Evolutionary conservation across 2,888 invertebrate species (phyloP).

Genomic region (Orthosia incerta): DNA sequence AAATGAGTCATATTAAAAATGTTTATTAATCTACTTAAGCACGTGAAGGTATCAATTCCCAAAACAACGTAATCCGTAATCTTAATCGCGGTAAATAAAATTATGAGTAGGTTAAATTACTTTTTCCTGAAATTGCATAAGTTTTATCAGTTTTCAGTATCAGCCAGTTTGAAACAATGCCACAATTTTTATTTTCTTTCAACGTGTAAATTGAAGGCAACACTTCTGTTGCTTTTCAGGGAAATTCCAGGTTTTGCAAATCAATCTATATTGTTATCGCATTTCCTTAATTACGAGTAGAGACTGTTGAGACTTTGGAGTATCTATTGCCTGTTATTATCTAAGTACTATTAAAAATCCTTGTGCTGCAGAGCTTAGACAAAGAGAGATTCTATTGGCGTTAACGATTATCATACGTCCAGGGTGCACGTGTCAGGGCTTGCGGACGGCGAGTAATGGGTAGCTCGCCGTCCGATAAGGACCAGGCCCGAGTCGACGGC

Average conservation of each 20-base stretch:
- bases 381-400: not conserved
- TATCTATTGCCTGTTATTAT: conserved; percentile 1
- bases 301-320: not conserved
- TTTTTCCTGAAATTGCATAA: conserved; percentile 31
- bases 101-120: conserved; percentile 12
- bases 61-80: conserved; percentile 27
- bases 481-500: no score
- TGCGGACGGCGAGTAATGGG: no score
- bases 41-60: conserved; percentile 14
- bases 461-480: no score
- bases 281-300: not conserved
- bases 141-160: conserved; percentile 7
- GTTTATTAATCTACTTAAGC: conserved; percentile 9
- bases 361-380: not conserved
- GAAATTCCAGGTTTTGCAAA: not conserved
- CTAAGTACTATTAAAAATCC: not conserved
- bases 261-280: not conserved
- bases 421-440: no score
- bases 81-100: conserved; percentile 24
- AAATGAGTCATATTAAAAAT: not conserved
- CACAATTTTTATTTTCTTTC: not conserved
- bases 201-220: not conserved
- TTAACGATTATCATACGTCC: not conserved
- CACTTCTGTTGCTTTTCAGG: not conserved
- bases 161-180: not conserved